Base-by-base conservation (phyloP, 2,888 invertebrate species). In the Polyommatus iphigenia region DNA sequence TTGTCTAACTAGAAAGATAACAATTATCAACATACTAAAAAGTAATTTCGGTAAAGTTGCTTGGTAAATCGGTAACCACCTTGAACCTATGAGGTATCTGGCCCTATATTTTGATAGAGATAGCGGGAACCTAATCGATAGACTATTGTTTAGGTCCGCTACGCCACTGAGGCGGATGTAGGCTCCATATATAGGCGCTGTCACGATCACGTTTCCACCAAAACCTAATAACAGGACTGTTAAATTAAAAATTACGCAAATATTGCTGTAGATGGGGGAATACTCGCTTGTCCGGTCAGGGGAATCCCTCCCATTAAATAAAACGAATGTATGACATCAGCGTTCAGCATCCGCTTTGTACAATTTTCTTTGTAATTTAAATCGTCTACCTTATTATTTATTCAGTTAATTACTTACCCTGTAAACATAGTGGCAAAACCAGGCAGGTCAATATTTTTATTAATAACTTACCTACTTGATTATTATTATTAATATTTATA, bases 101-200 rank as follows among this genome's bases (percentile, higher is more conserved):
- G 46, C 46, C 46, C 10, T 46, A 46, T 46, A 46, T 46, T 46
- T 3, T 46, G 46, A 46, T 46, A 46, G 46, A 41, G 41, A 46
- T 13, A 46, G 3, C 3, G 46, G 10, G 46, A 46, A 13, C 46
- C 3, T 41, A 41, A 41, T 2, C 41, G 41, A 41, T 41, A 10
- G 8, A 10, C 41, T 41, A 41, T 24, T 29, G 7, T 29, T 62
- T 10, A 20, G 18, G 29, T 15, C 15, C 15, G 67, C 67, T 67
- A 5, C 29, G 67, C 67, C 67, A 8, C 85, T 87, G 83, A 82
- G 81, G 79, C 24, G 20, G 24, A 10, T 78, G 80, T 79, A 81
- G 80, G 71, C 72, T 62, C 29, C 29, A 67, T 67, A 67, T 67
- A 67, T 67, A 67, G 29, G 15, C 29, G 15, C 7, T 67, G 67